phyloP scores from a whole-genome alignment of 2,888 invertebrate genomes.

The Tetrapedia diversipes region DNA sequence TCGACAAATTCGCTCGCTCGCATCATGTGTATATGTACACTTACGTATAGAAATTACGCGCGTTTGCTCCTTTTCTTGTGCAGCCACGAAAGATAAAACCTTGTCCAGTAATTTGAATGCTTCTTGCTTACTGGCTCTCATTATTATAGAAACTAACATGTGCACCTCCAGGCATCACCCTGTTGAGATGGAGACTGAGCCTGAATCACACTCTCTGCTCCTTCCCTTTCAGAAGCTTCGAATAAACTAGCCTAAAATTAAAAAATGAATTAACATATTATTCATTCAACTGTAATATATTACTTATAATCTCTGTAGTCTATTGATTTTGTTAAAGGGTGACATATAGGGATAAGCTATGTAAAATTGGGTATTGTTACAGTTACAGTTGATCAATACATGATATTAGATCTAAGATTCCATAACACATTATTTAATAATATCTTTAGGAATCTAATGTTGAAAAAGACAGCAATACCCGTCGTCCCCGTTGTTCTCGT shows the following conservation, averaged over 20 bases:
- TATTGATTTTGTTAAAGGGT: no score
- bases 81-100: slow-evolving; percentile 41
- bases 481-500: slow-evolving; percentile 90
- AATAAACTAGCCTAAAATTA: slow-evolving; percentile 76
- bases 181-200: slow-evolving; percentile 76
- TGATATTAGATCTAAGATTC: no score
- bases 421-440: no score
- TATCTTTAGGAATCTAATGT: no score
- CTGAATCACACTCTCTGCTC: slow-evolving; percentile 75
- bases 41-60: slow-evolving; percentile 46
- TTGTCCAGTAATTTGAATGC: slow-evolving; percentile 39
- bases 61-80: neutral
- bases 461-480: slow-evolving; percentile 84
- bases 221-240: slow-evolving; percentile 77
- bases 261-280: neutral
- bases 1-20: slow-evolving; percentile 32
- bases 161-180: slow-evolving; percentile 78
- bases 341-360: no score
- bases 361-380: no score
- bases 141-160: slow-evolving; percentile 71
- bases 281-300: neutral
- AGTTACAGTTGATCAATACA: no score
- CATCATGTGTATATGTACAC: slow-evolving; percentile 40
- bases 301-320: no score
- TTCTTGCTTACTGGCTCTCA: slow-evolving; percentile 22